Conservation (phyloP, 1,140 invertebrate genomes). For the Meloidogyne hapla region DNA sequence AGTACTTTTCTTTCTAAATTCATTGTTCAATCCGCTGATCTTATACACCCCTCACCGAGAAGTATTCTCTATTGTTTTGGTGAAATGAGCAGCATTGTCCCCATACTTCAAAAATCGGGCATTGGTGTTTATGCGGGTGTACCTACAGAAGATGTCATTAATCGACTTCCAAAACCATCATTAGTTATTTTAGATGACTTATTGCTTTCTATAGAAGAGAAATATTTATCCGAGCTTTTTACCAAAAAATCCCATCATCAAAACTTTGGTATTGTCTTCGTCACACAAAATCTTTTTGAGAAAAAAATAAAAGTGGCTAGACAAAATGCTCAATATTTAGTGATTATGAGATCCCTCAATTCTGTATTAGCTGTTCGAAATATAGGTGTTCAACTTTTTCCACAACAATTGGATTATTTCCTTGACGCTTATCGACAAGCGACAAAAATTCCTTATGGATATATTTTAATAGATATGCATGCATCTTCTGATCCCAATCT, state of each 20-base stretch:
- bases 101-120: slow-evolving; percentile 17
- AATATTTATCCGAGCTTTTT: slow-evolving; percentile 16
- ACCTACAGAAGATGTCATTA: slow-evolving; percentile 18
- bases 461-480: slow-evolving; percentile 18
- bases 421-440: slow-evolving; percentile 25
- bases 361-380: slow-evolving; percentile 6
- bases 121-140: slow-evolving; percentile 13
- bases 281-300: slow-evolving; percentile 28
- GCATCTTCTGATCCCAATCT: background rate
- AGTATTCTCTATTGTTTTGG: slow-evolving; percentile 17
- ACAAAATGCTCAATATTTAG: slow-evolving; percentile 17
- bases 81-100: slow-evolving; percentile 6
- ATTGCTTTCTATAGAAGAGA: slow-evolving; percentile 5
- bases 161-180: background rate
- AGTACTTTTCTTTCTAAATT: slow-evolving; percentile 14
- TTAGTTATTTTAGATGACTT: slow-evolving; percentile 17
- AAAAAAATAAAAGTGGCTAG: slow-evolving; percentile 23
- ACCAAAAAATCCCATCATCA: slow-evolving; percentile 27
- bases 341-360: slow-evolving; percentile 16
- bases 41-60: background rate
- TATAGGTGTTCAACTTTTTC: slow-evolving; percentile 20
- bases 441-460: slow-evolving; percentile 2
- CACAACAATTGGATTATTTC: slow-evolving; percentile 11
- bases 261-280: slow-evolving; percentile 5
- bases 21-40: slow-evolving; percentile 5